phyloP scores from a whole-genome alignment of 2,888 invertebrate genomes.

The Vesta saturnalis region DNA sequence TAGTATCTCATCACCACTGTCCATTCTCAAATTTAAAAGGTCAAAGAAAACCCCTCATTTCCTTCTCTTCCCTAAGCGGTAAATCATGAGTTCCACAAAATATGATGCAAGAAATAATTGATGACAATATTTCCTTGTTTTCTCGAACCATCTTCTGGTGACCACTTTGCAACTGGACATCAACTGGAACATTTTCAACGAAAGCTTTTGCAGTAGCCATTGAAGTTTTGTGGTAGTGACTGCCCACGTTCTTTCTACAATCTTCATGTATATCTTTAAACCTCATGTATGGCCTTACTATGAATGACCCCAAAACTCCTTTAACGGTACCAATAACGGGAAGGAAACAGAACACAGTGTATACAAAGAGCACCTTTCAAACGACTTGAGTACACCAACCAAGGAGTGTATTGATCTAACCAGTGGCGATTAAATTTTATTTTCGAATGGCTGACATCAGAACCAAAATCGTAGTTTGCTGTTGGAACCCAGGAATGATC shows the following conservation, averaged over 20 bases:
- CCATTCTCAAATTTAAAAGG: conserved; percentile 41
- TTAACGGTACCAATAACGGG: conserved; percentile 36
- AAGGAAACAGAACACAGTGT: conserved; percentile 47
- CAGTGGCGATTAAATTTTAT: no score
- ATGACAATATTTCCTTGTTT: conserved; percentile 39
- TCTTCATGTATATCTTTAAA: no score
- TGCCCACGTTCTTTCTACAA: no score
- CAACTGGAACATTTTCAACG: conserved; percentile 42
- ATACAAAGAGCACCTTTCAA: conserved; percentile 47
- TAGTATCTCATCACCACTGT: conserved; percentile 38
- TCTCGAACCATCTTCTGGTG: conserved; percentile 40
- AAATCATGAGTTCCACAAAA: conserved; percentile 47
- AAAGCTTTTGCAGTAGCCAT: no score
- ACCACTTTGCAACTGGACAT: conserved; percentile 35
- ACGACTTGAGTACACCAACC: conserved; percentile 41
- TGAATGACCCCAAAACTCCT: no score
- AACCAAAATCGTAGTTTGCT: no score
- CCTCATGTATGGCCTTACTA: no score
- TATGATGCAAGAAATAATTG: no score
- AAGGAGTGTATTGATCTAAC: conserved; percentile 41
- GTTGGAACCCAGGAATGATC: no score
- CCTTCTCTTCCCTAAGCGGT: conserved; percentile 44
- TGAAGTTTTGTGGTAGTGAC: no score
- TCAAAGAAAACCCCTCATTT: conserved; percentile 39
- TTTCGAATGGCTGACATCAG: no score